Percentiles rank a stretch among this genome's conserved stretches.
These are phyloP conservation scores for Linnaemya tessellans DNA, from an alignment of 2,888 invertebrate genomes.

Conservation along the genomic window DNA sequence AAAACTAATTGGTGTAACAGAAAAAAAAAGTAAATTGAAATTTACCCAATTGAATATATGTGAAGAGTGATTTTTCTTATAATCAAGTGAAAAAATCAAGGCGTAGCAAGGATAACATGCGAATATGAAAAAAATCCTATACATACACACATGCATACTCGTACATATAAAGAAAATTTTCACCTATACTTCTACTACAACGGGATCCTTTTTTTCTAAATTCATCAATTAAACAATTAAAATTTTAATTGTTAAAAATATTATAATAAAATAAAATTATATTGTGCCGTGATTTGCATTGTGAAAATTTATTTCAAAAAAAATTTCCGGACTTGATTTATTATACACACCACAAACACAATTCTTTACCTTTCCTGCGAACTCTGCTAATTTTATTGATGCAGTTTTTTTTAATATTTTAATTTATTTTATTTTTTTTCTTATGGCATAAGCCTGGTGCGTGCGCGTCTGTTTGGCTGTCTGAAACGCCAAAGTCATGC, in stretches of 20 bases:
- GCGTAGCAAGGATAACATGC: slow-evolving; percentile 66
- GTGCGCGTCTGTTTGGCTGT: slow-evolving; percentile 70
- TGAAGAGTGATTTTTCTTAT: slow-evolving; percentile 37
- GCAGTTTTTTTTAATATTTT: slow-evolving; percentile 19
- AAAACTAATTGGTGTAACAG: slow-evolving; percentile 38
- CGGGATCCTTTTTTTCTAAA: neutral
- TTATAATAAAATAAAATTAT: neutral
- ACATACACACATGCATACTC: slow-evolving; percentile 16
- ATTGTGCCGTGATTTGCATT: slow-evolving; percentile 6
- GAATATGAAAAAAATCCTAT: slow-evolving; percentile 34
- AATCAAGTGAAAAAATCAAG: slow-evolving; percentile 62
- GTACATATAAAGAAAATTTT: slow-evolving; percentile 36
- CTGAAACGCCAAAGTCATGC: slow-evolving; percentile 70
- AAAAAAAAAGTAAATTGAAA: slow-evolving; percentile 50
- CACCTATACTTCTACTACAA: slow-evolving; percentile 29
- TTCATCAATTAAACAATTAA: neutral
- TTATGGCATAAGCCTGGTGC: slow-evolving; percentile 59
- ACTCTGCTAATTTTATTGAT: slow-evolving; percentile 45
- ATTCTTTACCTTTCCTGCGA: slow-evolving; percentile 16
- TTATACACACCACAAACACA: slow-evolving; percentile 37
- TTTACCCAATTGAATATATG: slow-evolving; percentile 40
- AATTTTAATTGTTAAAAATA: slow-evolving; percentile 1
- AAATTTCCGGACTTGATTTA: slow-evolving; percentile 14
- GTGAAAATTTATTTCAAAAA: neutral
- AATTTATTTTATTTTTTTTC: slow-evolving; percentile 24